A percentile compares a stretch with the other conserved stretches of the same genome.
phyloP scores from a whole-genome alignment of 2,113 vertebrate species.

The Hepsetus odoe region DNA sequence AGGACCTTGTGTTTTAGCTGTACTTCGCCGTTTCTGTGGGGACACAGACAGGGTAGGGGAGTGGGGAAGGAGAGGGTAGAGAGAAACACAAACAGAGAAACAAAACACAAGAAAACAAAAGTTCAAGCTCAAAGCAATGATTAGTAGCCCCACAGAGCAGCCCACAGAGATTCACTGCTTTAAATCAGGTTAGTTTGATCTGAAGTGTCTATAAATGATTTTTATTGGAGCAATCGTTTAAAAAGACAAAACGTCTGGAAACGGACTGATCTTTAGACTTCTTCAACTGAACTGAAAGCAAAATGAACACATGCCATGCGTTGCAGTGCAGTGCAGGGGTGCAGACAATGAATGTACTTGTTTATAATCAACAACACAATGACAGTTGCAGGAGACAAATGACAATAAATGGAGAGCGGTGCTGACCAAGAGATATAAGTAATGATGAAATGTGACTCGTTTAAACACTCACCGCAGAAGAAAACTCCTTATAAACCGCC shows the following conservation, averaged over 20 bases:
- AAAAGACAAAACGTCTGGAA: neutral
- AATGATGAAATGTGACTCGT: neutral
- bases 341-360: neutral
- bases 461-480: constrained; percentile 70
- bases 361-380: neutral
- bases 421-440: neutral
- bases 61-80: neutral
- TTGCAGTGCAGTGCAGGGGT: constrained; percentile 4
- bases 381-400: neutral
- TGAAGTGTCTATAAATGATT: neutral
- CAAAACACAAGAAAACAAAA: constrained; percentile 28
- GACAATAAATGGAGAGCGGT: neutral
- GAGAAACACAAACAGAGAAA: constrained; percentile 5
- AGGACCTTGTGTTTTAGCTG: constrained; percentile 66
- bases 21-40: constrained; percentile 74
- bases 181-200: constrained; percentile 37
- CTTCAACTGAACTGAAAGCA: neutral
- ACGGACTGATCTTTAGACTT: neutral
- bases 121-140: constrained; percentile 55
- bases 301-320: constrained; percentile 7
- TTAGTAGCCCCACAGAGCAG: constrained; percentile 49
- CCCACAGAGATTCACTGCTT: constrained; percentile 15
- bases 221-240: neutral
- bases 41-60: constrained; percentile 31
- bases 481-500: constrained; percentile 76